phyloP scores from a whole-genome alignment of 92 coral and sea anemone species.

The Bergia puertoricense region DNA sequence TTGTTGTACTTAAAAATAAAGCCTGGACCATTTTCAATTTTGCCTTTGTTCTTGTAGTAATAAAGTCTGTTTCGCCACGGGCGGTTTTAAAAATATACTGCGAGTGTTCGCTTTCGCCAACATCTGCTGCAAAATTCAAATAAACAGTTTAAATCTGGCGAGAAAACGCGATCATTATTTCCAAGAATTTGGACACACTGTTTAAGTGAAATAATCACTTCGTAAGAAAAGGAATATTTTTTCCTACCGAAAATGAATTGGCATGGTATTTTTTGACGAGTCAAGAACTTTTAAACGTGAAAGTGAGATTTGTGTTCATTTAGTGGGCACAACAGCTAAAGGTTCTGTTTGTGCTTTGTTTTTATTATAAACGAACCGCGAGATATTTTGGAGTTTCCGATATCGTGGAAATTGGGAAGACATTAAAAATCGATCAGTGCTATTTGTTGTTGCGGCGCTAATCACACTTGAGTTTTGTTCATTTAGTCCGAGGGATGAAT shows the following conservation, averaged over 20 bases:
- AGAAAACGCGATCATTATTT: constrained; percentile 21
- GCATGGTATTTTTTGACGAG: background rate
- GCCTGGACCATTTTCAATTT: constrained; percentile 47
- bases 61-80: constrained; percentile 36
- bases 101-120: constrained; percentile 2
- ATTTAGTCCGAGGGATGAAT: constrained; percentile 47
- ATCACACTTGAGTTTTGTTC: constrained; percentile 43
- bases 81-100: constrained; percentile 31
- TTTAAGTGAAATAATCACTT: constrained; percentile 7
- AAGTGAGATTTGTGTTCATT: background rate
- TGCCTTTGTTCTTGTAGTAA: constrained; percentile 40
- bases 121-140: constrained; percentile 41
- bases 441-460: constrained; percentile 52
- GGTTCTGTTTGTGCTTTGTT: constrained; percentile 4
- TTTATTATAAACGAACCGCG: constrained; percentile 33
- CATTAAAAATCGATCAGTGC: constrained; percentile 60
- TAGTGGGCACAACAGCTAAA: constrained; percentile 1
- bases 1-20: constrained; percentile 60
- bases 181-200: constrained; percentile 5
- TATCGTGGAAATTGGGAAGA: constrained; percentile 27
- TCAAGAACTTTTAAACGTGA: background rate
- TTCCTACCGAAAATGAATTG: background rate
- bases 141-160: constrained; percentile 33
- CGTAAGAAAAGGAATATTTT: background rate
- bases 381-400: constrained; percentile 40